Conservation (phyloP, 2,113 vertebrate species). For the Phrynocephalus versicolor region DNA sequence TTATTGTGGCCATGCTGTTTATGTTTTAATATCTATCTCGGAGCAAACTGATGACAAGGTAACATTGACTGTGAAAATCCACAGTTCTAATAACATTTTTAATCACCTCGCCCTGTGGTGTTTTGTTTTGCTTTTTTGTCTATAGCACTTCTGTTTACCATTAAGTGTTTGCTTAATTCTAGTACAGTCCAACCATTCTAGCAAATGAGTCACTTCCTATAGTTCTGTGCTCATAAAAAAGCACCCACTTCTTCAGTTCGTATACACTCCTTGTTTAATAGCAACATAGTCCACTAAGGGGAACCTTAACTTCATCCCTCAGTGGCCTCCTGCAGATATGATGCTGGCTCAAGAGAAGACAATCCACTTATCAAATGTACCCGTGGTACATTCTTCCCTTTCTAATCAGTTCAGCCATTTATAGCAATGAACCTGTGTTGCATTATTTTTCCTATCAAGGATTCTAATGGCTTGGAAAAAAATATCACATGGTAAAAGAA, state of each 20-base stretch:
- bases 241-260: background rate
- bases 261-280: conserved; percentile 3
- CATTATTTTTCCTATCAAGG: background rate
- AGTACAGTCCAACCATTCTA: conserved; percentile 12
- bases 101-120: conserved; percentile 23
- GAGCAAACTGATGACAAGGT: conserved; percentile 23
- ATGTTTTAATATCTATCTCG: conserved; percentile 29
- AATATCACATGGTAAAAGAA: background rate
- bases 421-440: background rate
- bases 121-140: conserved; percentile 31
- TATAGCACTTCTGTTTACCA: conserved; percentile 33
- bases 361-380: background rate
- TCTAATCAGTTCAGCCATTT: background rate
- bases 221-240: conserved; percentile 9
- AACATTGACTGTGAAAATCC: conserved; percentile 25
- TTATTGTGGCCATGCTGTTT: conserved; percentile 22
- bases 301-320: background rate
- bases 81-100: conserved; percentile 33
- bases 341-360: background rate
- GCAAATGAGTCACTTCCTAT: conserved; percentile 27
- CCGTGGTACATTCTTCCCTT: background rate
- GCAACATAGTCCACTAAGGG: background rate
- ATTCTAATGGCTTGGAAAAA: background rate
- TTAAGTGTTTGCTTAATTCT: conserved; percentile 30
- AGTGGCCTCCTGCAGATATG: background rate